Conservation (phyloP, 2,797 vertebrate species). For the Alfaro cultratus region DNA sequence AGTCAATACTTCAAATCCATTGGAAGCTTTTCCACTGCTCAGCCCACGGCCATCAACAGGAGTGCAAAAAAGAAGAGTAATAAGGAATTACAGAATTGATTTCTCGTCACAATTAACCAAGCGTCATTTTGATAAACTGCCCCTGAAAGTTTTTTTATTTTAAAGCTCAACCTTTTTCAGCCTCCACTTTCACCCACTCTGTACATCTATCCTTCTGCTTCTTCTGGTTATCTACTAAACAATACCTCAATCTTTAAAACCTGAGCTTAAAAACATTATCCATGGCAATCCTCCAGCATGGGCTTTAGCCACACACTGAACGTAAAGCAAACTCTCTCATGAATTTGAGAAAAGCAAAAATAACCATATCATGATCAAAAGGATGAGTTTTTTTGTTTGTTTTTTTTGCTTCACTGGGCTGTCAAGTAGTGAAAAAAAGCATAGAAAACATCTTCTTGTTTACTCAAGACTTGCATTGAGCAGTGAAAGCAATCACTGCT, state of each 20-base stretch:
- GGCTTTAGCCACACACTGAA: constrained; percentile 24
- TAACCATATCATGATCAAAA: constrained; percentile 68
- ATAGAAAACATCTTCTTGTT: constrained; percentile 47
- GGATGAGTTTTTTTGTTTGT: constrained; percentile 48
- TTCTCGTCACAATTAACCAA: constrained; percentile 70
- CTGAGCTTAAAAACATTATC: constrained; percentile 11
- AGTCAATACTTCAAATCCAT: constrained; percentile 45
- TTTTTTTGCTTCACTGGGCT: constrained; percentile 28
- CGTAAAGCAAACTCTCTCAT: constrained; percentile 40
- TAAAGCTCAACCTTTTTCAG: constrained; percentile 35
- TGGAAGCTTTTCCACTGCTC: constrained; percentile 51
- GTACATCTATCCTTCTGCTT: neutral
- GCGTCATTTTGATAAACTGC: constrained; percentile 50
- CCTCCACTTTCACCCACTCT: neutral
- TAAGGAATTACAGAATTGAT: constrained; percentile 71
- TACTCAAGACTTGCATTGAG: constrained; percentile 48
- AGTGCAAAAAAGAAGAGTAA: constrained; percentile 74
- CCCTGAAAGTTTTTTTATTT: constrained; percentile 66
- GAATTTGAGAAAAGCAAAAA: constrained; percentile 41
- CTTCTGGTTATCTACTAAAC: neutral
- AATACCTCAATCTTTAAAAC: neutral
- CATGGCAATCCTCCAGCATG: constrained; percentile 21
- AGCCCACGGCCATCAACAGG: constrained; percentile 39
- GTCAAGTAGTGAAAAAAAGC: constrained; percentile 52
- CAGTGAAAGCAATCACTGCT: constrained; percentile 40